phyloP scores from a whole-genome alignment of 2,888 invertebrate genomes.

The Smittia sp. region DNA sequence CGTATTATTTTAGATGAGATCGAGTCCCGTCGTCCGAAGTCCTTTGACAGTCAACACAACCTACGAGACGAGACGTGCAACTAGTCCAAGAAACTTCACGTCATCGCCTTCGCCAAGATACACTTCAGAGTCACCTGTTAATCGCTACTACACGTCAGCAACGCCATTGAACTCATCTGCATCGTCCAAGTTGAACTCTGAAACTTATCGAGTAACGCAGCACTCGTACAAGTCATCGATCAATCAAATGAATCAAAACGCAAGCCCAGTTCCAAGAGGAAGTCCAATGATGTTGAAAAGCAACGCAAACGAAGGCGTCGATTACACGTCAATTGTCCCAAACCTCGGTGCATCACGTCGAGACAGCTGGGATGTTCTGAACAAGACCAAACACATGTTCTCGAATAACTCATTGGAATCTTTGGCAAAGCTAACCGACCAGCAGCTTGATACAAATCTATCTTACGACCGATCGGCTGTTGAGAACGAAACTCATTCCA shows the following conservation, averaged over 20 bases:
- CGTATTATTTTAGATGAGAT: constrained; percentile 48
- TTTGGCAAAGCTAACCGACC: constrained; percentile 65
- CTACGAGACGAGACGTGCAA: constrained; percentile 49
- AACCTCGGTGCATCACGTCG: constrained; percentile 60
- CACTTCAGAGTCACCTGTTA: constrained; percentile 57
- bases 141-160: constrained; percentile 57
- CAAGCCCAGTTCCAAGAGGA: constrained; percentile 52
- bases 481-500: constrained; percentile 62
- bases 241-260: constrained; percentile 56
- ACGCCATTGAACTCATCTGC: constrained; percentile 53
- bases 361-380: constrained; percentile 80
- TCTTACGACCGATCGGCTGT: constrained; percentile 54
- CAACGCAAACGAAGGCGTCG: constrained; percentile 49
- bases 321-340: constrained; percentile 55
- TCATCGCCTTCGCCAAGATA: constrained; percentile 51
- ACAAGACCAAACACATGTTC: constrained; percentile 73
- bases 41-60: constrained; percentile 53
- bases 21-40: constrained; percentile 51
- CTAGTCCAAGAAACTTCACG: constrained; percentile 51
- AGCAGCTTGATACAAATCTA: constrained; percentile 57
- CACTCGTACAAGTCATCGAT: constrained; percentile 54
- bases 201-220: constrained; percentile 45
- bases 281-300: constrained; percentile 44
- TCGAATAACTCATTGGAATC: constrained; percentile 70
- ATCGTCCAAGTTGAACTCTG: constrained; percentile 47